phyloP scores from a whole-genome alignment of 2,113 vertebrate species.

The Nicator chloris region DNA sequence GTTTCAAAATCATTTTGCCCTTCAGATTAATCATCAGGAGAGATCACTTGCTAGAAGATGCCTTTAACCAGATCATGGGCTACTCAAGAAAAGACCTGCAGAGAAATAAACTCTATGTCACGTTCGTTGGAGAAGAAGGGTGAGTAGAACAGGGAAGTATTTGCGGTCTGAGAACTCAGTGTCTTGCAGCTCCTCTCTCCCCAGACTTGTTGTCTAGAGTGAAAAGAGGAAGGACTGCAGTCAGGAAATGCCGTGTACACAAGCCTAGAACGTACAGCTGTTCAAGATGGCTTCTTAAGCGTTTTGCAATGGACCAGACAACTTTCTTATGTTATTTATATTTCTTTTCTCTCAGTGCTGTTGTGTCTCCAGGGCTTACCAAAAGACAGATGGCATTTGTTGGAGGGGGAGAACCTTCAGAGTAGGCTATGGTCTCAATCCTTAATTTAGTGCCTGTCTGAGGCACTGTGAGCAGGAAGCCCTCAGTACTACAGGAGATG shows the following conservation, averaged over 20 bases:
- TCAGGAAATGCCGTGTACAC: conserved; percentile 60
- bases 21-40: conserved; percentile 94
- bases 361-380: neutral
- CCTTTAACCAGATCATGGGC: conserved; percentile 99
- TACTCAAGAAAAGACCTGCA: conserved; percentile 98
- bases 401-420: neutral
- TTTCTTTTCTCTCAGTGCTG: neutral
- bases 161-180: neutral
- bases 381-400: neutral
- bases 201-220: conserved; percentile 25
- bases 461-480: neutral
- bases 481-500: neutral
- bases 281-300: conserved; percentile 8
- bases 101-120: conserved; percentile 96
- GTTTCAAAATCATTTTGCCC: conserved; percentile 13
- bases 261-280: conserved; percentile 37
- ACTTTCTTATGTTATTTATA: neutral
- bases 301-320: neutral
- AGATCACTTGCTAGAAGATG: conserved; percentile 96
- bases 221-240: conserved; percentile 64
- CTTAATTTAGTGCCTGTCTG: neutral
- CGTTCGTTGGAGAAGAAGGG: conserved; percentile 98
- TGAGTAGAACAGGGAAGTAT: conserved; percentile 76
- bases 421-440: neutral
- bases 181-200: conserved; percentile 40